A percentile compares a stretch with the other conserved stretches of the same genome.
These are phyloP conservation scores for Parasteatoda lunata DNA, from an alignment of 2,888 invertebrate genomes.

Conservation along the genomic window DNA sequence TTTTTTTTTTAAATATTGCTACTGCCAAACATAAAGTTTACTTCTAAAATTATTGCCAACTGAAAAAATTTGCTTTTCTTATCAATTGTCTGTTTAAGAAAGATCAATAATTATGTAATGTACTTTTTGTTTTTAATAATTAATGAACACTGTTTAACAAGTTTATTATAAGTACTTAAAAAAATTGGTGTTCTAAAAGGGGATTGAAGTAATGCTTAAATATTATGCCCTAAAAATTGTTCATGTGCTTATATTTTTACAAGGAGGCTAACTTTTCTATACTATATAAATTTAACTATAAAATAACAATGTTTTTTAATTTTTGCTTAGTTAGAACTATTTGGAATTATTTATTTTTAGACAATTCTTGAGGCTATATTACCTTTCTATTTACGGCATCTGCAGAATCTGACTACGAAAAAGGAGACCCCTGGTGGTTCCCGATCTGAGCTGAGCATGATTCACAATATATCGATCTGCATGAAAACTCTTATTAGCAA, in stretches of 20 bases:
- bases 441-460: slow-evolving; percentile 93
- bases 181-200: too few relatives aligned
- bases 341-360: slow-evolving; percentile 76
- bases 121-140: too few relatives aligned
- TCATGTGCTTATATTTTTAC: background rate
- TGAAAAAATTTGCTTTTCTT: too few relatives aligned
- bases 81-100: too few relatives aligned
- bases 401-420: slow-evolving; percentile 90
- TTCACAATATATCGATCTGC: slow-evolving; percentile 93
- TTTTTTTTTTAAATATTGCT: too few relatives aligned
- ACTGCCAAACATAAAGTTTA: too few relatives aligned
- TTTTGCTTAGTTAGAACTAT: background rate
- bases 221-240: background rate
- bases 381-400: slow-evolving; percentile 95
- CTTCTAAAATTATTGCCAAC: too few relatives aligned
- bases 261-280: background rate
- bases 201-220: background rate
- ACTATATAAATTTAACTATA: background rate
- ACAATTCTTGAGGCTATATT: slow-evolving; percentile 96
- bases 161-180: too few relatives aligned
- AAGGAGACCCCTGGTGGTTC: slow-evolving; percentile 82
- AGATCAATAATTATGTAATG: too few relatives aligned
- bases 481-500: slow-evolving; percentile 96
- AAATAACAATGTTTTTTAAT: background rate
- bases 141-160: too few relatives aligned